phyloP scores from a whole-genome alignment of 2,113 vertebrate species.

The Etia nguti region DNA sequence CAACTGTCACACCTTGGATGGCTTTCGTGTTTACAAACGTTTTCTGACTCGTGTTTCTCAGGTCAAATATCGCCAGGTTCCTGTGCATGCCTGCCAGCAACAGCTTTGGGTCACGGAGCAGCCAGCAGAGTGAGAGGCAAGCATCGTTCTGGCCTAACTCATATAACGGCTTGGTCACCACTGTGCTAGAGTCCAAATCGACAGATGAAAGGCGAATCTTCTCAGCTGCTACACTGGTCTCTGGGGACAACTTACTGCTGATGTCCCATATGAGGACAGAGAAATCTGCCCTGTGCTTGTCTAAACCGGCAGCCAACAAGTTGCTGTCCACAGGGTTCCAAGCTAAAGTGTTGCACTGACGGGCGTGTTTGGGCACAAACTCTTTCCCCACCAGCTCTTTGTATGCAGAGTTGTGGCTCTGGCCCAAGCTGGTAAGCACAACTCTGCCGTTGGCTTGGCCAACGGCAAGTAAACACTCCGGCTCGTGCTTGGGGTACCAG shows the following conservation, averaged over 20 bases:
- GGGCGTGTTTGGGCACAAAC: constrained; percentile 96
- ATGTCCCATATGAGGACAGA: constrained; percentile 98
- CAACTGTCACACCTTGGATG: constrained; percentile 94
- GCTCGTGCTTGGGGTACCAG: constrained; percentile 96
- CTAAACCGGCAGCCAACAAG: constrained; percentile 90
- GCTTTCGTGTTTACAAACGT: constrained; percentile 99
- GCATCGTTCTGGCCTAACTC: constrained; percentile 96
- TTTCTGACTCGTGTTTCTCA: constrained; percentile 96
- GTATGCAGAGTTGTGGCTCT: constrained; percentile 92
- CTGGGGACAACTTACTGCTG: constrained; percentile 88
- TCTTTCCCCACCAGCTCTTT: constrained; percentile 95
- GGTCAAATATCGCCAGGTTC: constrained; percentile 94
- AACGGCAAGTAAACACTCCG: constrained; percentile 92
- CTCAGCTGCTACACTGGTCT: constrained; percentile 79
- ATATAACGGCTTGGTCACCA: constrained; percentile 93
- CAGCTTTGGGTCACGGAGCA: constrained; percentile 92
- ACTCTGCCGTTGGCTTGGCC: constrained; percentile 97
- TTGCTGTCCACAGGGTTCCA: constrained; percentile 97
- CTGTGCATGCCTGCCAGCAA: constrained; percentile 96
- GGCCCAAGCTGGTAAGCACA: constrained; percentile 93
- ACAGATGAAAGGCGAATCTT: constrained; percentile 86
- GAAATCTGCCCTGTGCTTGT: constrained; percentile 96
- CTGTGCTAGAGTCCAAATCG: constrained; percentile 81
- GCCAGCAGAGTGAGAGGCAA: constrained; percentile 97
- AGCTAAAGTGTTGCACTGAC: constrained; percentile 94